These are phyloP conservation scores for cat (Felis catus) DNA, from an alignment of 2,113 vertebrate species.

Conservation along the genomic window DNA sequence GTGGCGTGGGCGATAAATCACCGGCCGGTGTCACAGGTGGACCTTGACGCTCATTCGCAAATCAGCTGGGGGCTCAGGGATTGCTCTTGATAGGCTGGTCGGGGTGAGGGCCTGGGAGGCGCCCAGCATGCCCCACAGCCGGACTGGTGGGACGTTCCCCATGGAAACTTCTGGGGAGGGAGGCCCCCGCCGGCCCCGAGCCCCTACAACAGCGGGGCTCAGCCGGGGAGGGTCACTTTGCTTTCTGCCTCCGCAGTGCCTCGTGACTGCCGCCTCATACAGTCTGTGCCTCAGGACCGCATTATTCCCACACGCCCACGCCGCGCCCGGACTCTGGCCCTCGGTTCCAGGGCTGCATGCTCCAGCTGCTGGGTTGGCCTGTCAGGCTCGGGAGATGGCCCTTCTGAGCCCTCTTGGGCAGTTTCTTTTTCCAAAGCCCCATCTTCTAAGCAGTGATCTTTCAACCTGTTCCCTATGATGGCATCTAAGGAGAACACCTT, in stretches of 20 bases:
- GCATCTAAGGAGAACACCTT: too few species aligned
- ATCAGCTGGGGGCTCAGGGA: neutral
- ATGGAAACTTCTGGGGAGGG: neutral
- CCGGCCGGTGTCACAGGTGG: fast-evolving
- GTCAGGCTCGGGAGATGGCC: fast-evolving
- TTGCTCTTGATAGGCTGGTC: fast-evolving
- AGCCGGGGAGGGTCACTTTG: fast-evolving
- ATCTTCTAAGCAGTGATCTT: neutral
- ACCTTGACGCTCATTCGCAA: neutral
- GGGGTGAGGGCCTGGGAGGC: too few species aligned
- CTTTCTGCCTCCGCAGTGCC: neutral
- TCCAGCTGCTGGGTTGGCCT: fast-evolving
- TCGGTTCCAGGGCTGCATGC: fast-evolving
- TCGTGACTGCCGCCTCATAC: fast-evolving
- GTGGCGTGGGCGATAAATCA: neutral
- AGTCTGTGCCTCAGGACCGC: fast-evolving
- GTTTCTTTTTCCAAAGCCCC: neutral
- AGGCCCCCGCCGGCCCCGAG: too few species aligned
- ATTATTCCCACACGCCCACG: neutral
- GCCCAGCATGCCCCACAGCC: fast-evolving
- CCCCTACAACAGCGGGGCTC: fast-evolving
- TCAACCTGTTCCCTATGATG: too few species aligned
- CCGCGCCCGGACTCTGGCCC: fast-evolving
- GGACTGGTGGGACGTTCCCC: too few species aligned
- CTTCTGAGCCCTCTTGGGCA: neutral